Percentiles rank a stretch among this genome's conserved stretches.
These are phyloP conservation scores for Drosophila eohydei DNA, from an alignment of 2,888 invertebrate species.

Conservation along the genomic window DNA sequence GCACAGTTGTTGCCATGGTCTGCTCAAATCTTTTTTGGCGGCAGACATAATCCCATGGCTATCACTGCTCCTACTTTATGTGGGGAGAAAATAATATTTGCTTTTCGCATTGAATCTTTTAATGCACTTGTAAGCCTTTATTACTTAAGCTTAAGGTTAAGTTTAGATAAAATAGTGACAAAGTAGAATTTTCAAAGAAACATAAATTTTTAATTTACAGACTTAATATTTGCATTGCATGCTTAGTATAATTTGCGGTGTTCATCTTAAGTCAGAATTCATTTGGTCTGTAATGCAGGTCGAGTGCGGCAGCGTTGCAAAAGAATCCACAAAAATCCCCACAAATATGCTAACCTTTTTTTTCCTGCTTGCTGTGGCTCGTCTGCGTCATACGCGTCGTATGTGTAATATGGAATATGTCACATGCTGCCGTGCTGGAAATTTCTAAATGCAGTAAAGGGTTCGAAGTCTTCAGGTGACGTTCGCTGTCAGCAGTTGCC, in stretches of 20 bases:
- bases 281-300: neutral
- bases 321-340: conserved; percentile 10
- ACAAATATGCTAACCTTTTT: conserved; percentile 12
- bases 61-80: neutral
- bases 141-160: neutral
- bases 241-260: neutral
- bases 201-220: no score
- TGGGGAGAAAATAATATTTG: conserved; percentile 3
- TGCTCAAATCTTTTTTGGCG: conserved; percentile 2
- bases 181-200: neutral
- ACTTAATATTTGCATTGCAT: neutral
- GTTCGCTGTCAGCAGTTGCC: conserved; percentile 17
- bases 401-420: conserved; percentile 40
- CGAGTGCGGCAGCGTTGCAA: neutral
- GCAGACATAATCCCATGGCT: conserved; percentile 13
- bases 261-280: neutral
- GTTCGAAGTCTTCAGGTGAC: conserved; percentile 4
- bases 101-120: conserved; percentile 10
- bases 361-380: neutral
- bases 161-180: neutral
- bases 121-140: conserved; percentile 13
- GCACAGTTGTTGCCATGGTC: no score
- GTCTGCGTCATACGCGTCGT: conserved; percentile 20
- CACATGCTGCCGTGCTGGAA: conserved; percentile 1
- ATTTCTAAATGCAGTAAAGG: conserved; percentile 25